Base-by-base conservation (phyloP, 1,140 invertebrate species). In the Arion vulgaris region DNA sequence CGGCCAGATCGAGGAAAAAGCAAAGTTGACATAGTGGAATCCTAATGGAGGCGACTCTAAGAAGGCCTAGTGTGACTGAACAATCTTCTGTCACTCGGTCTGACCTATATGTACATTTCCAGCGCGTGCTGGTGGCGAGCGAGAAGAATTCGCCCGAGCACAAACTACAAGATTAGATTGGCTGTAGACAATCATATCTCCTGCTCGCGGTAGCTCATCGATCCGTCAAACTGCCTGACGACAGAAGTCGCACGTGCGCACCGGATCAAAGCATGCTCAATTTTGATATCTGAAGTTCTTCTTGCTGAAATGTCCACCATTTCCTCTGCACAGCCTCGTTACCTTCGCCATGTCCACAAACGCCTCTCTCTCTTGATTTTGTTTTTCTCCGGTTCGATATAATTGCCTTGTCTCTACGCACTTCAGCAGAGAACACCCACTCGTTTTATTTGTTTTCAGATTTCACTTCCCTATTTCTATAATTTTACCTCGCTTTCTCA, bases 241-340 rank as follows among this genome's bases (percentile, higher is more conserved):
- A 66, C 62, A 32, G 62, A 66, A 66, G 17, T 28, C 62, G n/a
- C 62, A 66, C 62, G 62, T 66, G 62, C n/a, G n/a, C n/a, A 28
- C 62, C 28, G n/a, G 28, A 66, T 66, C 62, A 66, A 66, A 66
- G 62, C 62, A 66, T 66, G 62, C 62, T 32, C 62, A 32, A 32
- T 28, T 32, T 66, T 28, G 62, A 66, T 66, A 32, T 66, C 62
- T 32, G 32, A 28, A 32, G n/a, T 73, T 41, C 23, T 41, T 45
- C 71, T 15, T 73, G 19, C 28, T 32, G 19, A 39, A 73, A 39
- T 26, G n/a, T 73, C 71, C 71, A 1, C 1, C 36, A 1, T 23
- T 26, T 32, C 41, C 71, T 53, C 74, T 32, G 13, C 74, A n/a
- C 74, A 53, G 28, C 36, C 74, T 76, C 74, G 4, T 38, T 76